phyloP scores from a whole-genome alignment of 2,888 invertebrate species.

The Digitonthophagus gazella region DNA sequence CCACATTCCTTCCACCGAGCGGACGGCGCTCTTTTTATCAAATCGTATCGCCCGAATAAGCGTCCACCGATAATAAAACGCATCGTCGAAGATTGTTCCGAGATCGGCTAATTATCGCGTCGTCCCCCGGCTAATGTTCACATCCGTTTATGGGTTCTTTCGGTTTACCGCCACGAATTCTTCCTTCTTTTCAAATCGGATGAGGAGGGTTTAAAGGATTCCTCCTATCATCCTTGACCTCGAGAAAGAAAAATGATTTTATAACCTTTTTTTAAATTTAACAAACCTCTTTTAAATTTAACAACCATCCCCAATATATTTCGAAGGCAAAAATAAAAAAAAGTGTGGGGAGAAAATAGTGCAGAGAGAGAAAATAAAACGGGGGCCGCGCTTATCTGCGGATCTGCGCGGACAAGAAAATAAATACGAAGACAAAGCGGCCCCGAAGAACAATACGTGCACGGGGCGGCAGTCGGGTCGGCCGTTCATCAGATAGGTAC shows the following conservation, averaged over 20 bases:
- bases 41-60: not conserved
- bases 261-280: no score
- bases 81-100: not conserved
- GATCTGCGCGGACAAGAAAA: not conserved
- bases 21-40: not conserved
- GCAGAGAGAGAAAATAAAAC: not conserved
- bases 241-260: no score
- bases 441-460: not conserved
- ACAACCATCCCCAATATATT: no score
- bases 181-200: no score
- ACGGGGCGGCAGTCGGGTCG: not conserved
- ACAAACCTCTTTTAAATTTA: not conserved
- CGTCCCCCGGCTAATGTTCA: not conserved
- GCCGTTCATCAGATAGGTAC: constrained; percentile 29
- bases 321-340: not conserved
- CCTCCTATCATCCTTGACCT: no score
- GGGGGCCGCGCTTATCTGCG: not conserved
- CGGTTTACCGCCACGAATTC: no score
- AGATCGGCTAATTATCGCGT: not conserved
- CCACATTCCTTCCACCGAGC: constrained; percentile 18
- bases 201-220: no score
- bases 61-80: not conserved
- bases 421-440: not conserved
- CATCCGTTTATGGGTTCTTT: no score
- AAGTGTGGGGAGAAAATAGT: not conserved